Evolutionary conservation across 64 coral and sea anemone species (phyloP).

Genomic region (Catalaphyllia jardinei): DNA sequence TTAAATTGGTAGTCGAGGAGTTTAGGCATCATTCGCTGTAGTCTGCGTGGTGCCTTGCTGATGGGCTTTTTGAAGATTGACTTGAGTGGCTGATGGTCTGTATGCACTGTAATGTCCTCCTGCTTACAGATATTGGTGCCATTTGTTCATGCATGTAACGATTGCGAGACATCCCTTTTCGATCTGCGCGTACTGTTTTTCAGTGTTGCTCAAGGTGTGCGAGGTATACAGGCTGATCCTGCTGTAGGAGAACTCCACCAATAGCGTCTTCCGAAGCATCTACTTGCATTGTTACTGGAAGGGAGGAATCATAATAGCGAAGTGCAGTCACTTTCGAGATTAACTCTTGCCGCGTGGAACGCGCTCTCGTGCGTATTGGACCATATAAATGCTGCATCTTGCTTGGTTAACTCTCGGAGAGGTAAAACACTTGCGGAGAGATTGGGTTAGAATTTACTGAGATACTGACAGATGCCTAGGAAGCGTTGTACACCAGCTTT

Average conservation of each 20-base stretch:
- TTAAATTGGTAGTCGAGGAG: constrained; percentile 28
- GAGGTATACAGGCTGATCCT: too few relatives aligned
- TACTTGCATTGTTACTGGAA: too few relatives aligned
- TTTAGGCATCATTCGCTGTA: constrained; percentile 46
- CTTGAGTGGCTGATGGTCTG: constrained; percentile 41
- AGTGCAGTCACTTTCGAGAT: too few relatives aligned
- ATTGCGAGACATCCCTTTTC: too few relatives aligned
- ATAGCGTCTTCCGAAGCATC: too few relatives aligned
- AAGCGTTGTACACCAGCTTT: too few relatives aligned
- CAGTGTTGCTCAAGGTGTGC: too few relatives aligned
- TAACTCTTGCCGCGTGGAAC: constrained; percentile 32
- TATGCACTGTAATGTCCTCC: constrained; percentile 18
- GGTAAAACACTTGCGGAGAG: constrained; percentile 38
- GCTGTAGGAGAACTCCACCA: too few relatives aligned
- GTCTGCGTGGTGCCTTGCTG: constrained; percentile 41
- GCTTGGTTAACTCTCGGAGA: constrained; percentile 51
- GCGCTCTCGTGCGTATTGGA: constrained; percentile 18
- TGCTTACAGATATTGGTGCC: too few relatives aligned
- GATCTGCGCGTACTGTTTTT: too few relatives aligned
- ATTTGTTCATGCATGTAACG: too few relatives aligned
- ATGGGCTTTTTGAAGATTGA: constrained; percentile 44
- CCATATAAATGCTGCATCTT: neutral
- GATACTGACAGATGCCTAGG: neutral
- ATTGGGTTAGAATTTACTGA: constrained; percentile 60
- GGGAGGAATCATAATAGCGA: too few relatives aligned